Evolutionary conservation across 2,888 invertebrate genomes (phyloP).

Genomic region (Salticus scenicus): DNA sequence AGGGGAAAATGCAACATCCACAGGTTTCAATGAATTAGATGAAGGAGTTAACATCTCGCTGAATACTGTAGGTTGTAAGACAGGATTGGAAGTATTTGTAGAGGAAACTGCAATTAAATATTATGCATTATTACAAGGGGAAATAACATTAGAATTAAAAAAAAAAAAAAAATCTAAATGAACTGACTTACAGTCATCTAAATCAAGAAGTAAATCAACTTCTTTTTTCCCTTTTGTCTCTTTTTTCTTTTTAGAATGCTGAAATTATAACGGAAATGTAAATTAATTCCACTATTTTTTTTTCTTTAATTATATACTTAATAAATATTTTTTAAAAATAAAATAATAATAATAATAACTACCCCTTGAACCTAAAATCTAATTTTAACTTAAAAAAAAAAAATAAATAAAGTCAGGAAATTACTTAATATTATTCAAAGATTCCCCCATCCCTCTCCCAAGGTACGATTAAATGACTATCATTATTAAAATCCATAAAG

Average conservation of each 20-base stretch:
- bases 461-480: too few relatives aligned
- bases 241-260: slow-evolving; percentile 72
- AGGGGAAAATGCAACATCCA: not conserved
- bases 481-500: too few relatives aligned
- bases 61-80: slow-evolving; percentile 54
- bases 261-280: too few relatives aligned
- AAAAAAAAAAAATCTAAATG: not conserved
- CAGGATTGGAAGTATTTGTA: slow-evolving; percentile 45
- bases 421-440: too few relatives aligned
- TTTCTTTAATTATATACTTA: too few relatives aligned
- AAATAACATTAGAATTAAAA: too few relatives aligned
- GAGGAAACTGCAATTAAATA: slow-evolving; percentile 39
- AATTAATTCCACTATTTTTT: too few relatives aligned
- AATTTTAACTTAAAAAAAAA: too few relatives aligned
- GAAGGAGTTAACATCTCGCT: slow-evolving; percentile 86
- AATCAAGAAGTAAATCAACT: slow-evolving; percentile 87
- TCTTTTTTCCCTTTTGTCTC: slow-evolving; percentile 79
- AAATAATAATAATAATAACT: not conserved
- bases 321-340: not conserved
- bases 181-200: slow-evolving; percentile 83
- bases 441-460: too few relatives aligned
- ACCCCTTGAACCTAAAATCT: too few relatives aligned
- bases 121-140: too few relatives aligned
- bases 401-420: too few relatives aligned
- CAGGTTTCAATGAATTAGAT: slow-evolving; percentile 25